These are phyloP conservation scores for Labia minor DNA, from an alignment of 2,888 invertebrate species.

Conservation along the genomic window DNA sequence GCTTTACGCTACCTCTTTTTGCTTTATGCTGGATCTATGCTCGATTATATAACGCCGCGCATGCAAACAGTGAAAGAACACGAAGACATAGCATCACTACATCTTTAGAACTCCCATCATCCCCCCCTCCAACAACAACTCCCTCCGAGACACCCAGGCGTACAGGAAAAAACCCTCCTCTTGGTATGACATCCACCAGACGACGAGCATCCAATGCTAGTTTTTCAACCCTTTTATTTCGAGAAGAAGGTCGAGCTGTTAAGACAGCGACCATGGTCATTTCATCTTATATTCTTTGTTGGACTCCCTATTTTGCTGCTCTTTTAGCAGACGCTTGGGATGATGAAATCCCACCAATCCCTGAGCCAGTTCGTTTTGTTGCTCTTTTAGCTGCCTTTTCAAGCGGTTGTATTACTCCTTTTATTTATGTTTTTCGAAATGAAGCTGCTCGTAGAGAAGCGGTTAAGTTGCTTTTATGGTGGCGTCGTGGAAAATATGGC, in stretches of 20 bases:
- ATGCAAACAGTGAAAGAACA: slow-evolving; percentile 39
- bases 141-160: slow-evolving; percentile 16
- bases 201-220: slow-evolving; percentile 37
- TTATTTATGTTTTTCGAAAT: slow-evolving; percentile 43
- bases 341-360: slow-evolving; percentile 21
- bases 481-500: slow-evolving; percentile 26
- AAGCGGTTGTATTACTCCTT: slow-evolving; percentile 40
- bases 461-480: slow-evolving; percentile 31
- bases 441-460: slow-evolving; percentile 35
- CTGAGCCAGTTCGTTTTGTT: slow-evolving; percentile 27
- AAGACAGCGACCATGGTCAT: slow-evolving; percentile 42
- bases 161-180: slow-evolving; percentile 22
- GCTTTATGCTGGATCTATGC: slow-evolving; percentile 40
- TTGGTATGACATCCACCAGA: neutral
- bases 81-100: slow-evolving; percentile 38
- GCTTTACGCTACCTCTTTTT: slow-evolving; percentile 40
- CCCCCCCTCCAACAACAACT: slow-evolving; percentile 20
- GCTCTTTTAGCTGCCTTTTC: slow-evolving; percentile 35
- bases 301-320: slow-evolving; percentile 38
- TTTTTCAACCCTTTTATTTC: slow-evolving; percentile 37
- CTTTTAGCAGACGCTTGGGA: slow-evolving; percentile 31
- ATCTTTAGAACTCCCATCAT: slow-evolving; percentile 24
- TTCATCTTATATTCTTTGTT: slow-evolving; percentile 40
- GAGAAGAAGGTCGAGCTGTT: slow-evolving; percentile 42
- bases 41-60: slow-evolving; percentile 40